Base-by-base conservation (phyloP, 2,797 vertebrate species). In the Onychomys leucogaster region DNA sequence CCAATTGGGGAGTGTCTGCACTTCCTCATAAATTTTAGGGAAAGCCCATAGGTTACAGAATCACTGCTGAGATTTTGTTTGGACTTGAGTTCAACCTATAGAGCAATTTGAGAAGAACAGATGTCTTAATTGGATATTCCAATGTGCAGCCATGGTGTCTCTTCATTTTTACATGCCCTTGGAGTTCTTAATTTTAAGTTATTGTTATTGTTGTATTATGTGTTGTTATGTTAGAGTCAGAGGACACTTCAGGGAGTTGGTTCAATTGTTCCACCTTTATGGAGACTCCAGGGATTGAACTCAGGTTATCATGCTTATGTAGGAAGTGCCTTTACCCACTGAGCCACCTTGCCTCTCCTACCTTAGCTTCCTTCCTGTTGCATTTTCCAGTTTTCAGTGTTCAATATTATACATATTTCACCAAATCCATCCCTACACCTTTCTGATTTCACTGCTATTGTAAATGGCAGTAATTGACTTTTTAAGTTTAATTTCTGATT, bases 401-500 rank as follows among this genome's bases (percentile, higher is more conserved):
- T 34, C 6, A 92, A 78, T 65, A 49, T 34, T 78, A 21, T 10
- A 57, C 2, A 23, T 17, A 46, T 80, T 82, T 78, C 61, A 43
- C 52, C 43, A 75, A 80, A 75, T 85, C 52, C 63, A 57, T 67
- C 34, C 17, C 17, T 69, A 90, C 32, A 17, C n/a, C 16, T 32
- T 86, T 87, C 81, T 21, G 52, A 57, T 57, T 92, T 57, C 61
- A 85, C 37, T 85, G 32, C 14, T 80, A 41, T 41, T 80, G 0
- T 57, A 92, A 85, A 59, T 89, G 34, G 16, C 37, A 55, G 29
- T 57, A 2, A 3, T 32, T n/a, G 32, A 23, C 16, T 52, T 92
- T 75, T 83, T 6, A 59, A 59, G 25, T 71, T 88, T 88, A 52
- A 91, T 89, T 94, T 94, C 37, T 17, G 78, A 23, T 85, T 94